Conservation (phyloP, 2,888 invertebrate genomes). For the Holacanthella duospinosa region DNA sequence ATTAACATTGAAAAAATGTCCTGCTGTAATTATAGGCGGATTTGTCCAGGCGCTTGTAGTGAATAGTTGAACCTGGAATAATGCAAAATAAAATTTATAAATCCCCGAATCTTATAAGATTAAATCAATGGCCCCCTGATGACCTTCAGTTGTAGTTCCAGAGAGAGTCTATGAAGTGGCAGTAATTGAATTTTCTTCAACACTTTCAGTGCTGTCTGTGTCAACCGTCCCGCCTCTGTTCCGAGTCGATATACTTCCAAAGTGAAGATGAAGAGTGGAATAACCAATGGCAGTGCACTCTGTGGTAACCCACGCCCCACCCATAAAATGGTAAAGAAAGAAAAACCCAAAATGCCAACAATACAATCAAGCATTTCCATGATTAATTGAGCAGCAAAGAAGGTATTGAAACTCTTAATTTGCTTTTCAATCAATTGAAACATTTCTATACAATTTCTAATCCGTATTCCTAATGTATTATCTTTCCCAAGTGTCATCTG, state of each 20-base stretch:
- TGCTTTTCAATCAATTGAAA: neutral
- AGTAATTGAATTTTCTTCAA: neutral
- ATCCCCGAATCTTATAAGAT: too few relatives aligned
- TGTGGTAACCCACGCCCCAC: neutral
- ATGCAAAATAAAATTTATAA: neutral
- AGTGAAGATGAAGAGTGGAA: neutral
- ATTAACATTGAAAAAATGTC: conserved; percentile 11
- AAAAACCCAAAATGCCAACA: neutral
- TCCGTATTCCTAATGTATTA: neutral
- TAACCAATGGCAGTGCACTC: neutral
- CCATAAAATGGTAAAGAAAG: conserved; percentile 1
- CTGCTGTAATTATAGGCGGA: conserved; percentile 9
- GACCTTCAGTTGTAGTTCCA: conserved; percentile 7
- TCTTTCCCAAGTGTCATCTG: neutral
- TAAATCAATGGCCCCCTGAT: too few relatives aligned
- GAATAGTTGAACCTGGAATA: conserved; percentile 8
- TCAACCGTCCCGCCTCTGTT: neutral
- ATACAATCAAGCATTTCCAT: neutral
- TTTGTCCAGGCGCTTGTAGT: conserved; percentile 1
- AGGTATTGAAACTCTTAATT: neutral
- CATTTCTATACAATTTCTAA: neutral
- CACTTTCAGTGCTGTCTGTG: neutral
- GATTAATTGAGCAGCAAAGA: neutral
- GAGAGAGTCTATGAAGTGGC: neutral
- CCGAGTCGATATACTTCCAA: neutral